Percentiles rank a stretch among this genome's conserved stretches.
These are phyloP conservation scores for Drosophila varians DNA, from an alignment of 1,140 invertebrate species.

Conservation along the genomic window DNA sequence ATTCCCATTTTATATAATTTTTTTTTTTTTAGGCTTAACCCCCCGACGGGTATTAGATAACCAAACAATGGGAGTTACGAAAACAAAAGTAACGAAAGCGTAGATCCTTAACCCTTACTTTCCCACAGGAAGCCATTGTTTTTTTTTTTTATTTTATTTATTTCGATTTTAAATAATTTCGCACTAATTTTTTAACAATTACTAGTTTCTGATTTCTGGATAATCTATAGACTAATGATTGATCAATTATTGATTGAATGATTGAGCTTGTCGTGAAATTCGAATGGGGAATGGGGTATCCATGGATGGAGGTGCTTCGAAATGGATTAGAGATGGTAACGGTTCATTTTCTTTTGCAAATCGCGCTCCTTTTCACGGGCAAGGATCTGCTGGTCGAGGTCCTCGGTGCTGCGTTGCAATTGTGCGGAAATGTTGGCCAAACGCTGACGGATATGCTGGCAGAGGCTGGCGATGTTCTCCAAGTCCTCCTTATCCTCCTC, in stretches of 20 bases:
- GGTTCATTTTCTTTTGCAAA: not conserved
- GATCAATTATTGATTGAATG: too few species aligned
- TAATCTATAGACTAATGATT: too few species aligned
- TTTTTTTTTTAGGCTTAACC: not conserved
- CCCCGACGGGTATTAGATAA: constrained; percentile 63
- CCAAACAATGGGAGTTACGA: constrained; percentile 54
- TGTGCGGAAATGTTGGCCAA: not conserved
- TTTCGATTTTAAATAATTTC: too few species aligned
- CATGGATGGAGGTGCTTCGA: too few species aligned
- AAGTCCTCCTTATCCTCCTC: not conserved
- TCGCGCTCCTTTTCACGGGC: not conserved
- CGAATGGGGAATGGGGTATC: too few species aligned
- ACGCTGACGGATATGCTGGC: not conserved
- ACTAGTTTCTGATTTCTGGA: too few species aligned
- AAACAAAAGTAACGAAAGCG: constrained; percentile 10
- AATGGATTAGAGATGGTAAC: not conserved
- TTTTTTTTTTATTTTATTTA: too few species aligned
- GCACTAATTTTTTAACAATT: too few species aligned
- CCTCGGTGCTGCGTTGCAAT: not conserved
- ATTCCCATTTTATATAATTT: not conserved
- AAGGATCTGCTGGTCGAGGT: not conserved
- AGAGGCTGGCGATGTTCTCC: not conserved
- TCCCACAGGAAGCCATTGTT: constrained; percentile 14
- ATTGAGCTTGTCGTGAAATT: too few species aligned
- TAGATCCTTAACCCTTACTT: not conserved